Base-by-base conservation (phyloP, 2,888 invertebrate species). In the Eupithecia insigniata region DNA sequence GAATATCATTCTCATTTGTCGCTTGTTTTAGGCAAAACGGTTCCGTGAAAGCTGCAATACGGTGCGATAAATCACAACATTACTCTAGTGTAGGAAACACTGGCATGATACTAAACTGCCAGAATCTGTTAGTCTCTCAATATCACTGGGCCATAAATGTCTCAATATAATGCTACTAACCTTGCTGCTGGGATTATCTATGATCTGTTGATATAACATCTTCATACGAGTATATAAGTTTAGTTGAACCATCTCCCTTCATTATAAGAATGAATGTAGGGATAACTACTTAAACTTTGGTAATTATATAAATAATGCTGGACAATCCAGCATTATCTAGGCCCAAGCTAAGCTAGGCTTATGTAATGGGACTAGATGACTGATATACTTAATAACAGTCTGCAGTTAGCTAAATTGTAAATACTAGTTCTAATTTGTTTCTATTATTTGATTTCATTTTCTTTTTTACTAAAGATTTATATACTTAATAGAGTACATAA, bases 11-110 rank as follows among this genome's bases (percentile, higher is more conserved):
- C 60, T 8, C 26, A 14, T 60, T 30, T 30, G 28, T 30, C 28
- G 28, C 58, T 28, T 58, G 28, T 58, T 28, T 58, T 14, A 58
- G 60, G 3, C 6, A 7, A 60, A 8, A 60, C 26, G 30, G 18
- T 30, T 60, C 16, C 30, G 26, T 30, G 60, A 30, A 22, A 26
- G 22, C 34, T 64, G 64, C 36, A 26, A 36, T 36, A 64, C 36
- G 18, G 22, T 16, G 34, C 22, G 64, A 64, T 64, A 66, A 66
- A 66, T 66, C 66, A 66, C n/a, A 46, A 66, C 34, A 51, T 55
- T 66, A 34, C 34, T 46, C 66, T n/a, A n/a, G n/a, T n/a, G n/a
- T n/a, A 66, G 43, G 66, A 43, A 55, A 46, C 51, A 55, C 66
- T 32, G 32, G 51, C n/a, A 28, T 18, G 46, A 46, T 30, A 43